Evolutionary conservation across 2,888 invertebrate genomes (phyloP), one percentile per base, ranked within the genome.

Genomic region (Oxycera nigricornis): DNA sequence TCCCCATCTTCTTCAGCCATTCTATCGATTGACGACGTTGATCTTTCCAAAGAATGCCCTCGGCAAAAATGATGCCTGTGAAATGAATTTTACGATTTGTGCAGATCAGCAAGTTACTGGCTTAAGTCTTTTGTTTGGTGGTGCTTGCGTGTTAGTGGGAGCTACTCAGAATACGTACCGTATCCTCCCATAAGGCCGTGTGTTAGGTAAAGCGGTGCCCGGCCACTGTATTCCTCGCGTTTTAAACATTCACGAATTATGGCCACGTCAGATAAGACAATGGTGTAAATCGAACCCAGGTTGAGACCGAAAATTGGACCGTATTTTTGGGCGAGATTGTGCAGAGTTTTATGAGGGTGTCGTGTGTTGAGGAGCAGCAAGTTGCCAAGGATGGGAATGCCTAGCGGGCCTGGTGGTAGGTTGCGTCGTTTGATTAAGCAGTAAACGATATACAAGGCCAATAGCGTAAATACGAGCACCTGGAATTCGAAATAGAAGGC

Each of bases 141-240:
- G 1, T 7, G 7, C 39, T 39, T 9, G 14, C 0, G 9, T 4
- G 50, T n/a, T 11, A 61, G 39, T 46, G 17, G 31, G 26, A 7
- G 17, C 14, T 3, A 46, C 11, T 24, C 24, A 6, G 6, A 31
- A 11, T 28, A 84, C 90, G 89, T 84, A 95, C 96, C 96, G 82
- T 92, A 91, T 78, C 95, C 95, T 76, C 92, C 88, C 92, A 95
- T 94, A 75, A 95, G 92, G 35, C 94, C 95, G 81, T 94, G 94
- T 0, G 95, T 94, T 61, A 95, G 84, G 82, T 90, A 94, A 1
- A 96, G 87, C 1, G 95, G 94, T 0, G 95, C 94, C 67, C 85
- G 79, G 14, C 93, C 94, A 2, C 91, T 87, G 78, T 93, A 91
- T 2, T 85, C 88, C 46, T 93, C 92, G 82, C 90, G 91, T 0